These are phyloP conservation scores for Manduca sexta DNA, from an alignment of 1,140 invertebrate genomes.

Conservation along the genomic window DNA sequence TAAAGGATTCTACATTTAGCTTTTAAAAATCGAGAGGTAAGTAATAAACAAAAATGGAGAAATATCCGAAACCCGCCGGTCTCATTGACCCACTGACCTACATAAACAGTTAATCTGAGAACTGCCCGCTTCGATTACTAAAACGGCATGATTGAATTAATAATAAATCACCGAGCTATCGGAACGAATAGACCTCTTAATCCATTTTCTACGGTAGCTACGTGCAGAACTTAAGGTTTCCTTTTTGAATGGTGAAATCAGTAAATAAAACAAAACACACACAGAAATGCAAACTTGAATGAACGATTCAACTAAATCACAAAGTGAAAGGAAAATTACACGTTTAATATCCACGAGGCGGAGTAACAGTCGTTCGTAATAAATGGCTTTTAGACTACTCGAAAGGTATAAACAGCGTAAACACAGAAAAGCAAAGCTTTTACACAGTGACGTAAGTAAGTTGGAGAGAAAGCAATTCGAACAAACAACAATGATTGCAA, in stretches of 20 bases:
- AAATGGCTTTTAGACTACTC: neutral
- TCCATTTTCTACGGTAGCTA: neutral
- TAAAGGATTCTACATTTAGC: too few species aligned
- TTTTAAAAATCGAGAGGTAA: too few species aligned
- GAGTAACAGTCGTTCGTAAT: neutral
- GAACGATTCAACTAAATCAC: neutral
- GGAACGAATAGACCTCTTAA: neutral
- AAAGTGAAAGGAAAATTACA: neutral
- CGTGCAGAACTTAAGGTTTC: too few species aligned
- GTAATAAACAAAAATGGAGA: neutral
- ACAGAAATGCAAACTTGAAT: neutral
- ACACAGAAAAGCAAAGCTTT: neutral
- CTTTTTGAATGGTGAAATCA: too few species aligned
- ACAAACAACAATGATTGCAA: slow-evolving; percentile 20
- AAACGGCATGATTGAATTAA: slow-evolving; percentile 2
- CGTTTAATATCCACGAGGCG: too few species aligned
- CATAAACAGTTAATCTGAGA: slow-evolving; percentile 18
- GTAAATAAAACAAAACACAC: too few species aligned
- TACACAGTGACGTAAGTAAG: neutral
- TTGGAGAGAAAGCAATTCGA: slow-evolving; percentile 4
- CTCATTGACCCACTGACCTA: slow-evolving; percentile 23
- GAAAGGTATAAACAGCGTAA: neutral
- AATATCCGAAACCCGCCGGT: slow-evolving; percentile 3
- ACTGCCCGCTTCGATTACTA: slow-evolving; percentile 4
- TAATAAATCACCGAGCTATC: neutral